A percentile compares a stretch with the other conserved stretches of the same genome.
These are phyloP conservation scores for Pelmatolapia mariae DNA, from an alignment of 2,113 vertebrate genomes.

Conservation along the genomic window DNA sequence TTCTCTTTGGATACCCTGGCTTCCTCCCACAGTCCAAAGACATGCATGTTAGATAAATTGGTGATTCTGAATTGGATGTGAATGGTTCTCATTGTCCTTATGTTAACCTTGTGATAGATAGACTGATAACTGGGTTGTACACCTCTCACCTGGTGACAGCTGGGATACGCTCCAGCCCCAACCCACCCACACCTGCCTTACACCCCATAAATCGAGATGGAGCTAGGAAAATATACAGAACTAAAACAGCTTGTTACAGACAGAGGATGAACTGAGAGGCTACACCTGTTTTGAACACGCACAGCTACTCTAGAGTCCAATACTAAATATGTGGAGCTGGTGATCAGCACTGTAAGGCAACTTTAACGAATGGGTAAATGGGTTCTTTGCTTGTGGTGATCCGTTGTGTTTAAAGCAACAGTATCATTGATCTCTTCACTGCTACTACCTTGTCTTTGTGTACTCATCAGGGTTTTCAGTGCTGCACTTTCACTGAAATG, in stretches of 20 bases:
- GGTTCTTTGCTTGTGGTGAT: background rate
- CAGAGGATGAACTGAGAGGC: background rate
- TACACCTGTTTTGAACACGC: background rate
- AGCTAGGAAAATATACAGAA: background rate
- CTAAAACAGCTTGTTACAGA: background rate
- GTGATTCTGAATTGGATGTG: background rate
- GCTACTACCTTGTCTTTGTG: background rate
- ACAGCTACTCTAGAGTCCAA: background rate
- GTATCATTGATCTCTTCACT: background rate
- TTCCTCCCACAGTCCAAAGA: background rate
- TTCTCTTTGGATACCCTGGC: background rate
- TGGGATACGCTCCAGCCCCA: background rate
- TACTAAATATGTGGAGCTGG: background rate
- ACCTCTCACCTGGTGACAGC: background rate
- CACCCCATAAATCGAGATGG: background rate
- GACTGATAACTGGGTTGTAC: background rate
- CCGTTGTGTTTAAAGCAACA: background rate
- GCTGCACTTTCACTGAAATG: background rate
- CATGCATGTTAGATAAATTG: background rate
- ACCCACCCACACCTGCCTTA: background rate
- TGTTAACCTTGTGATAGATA: background rate
- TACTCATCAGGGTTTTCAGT: background rate
- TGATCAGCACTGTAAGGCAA: background rate
- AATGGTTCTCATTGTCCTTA: background rate
- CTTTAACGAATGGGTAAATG: background rate